These are phyloP conservation scores for Epizoanthus ramosus DNA, from an alignment of 92 coral and sea anemone genomes.

Conservation along the genomic window DNA sequence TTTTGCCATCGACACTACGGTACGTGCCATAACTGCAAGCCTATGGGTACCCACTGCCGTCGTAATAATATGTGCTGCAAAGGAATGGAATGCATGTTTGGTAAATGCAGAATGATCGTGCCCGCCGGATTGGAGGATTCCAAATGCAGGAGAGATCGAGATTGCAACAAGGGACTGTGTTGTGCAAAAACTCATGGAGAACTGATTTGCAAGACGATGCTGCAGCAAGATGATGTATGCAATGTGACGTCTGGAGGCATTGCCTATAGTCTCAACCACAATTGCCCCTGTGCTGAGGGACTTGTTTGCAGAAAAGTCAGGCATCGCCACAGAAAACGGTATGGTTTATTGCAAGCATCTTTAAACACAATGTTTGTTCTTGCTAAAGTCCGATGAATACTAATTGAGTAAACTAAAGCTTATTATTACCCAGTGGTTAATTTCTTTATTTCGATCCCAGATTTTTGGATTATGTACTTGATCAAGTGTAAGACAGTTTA, in stretches of 20 bases:
- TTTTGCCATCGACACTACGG: slow-evolving; percentile 95
- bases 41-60: slow-evolving; percentile 72
- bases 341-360: background rate
- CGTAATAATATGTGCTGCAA: slow-evolving; percentile 86
- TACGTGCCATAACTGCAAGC: slow-evolving; percentile 83
- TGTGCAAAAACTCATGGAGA: slow-evolving; percentile 96
- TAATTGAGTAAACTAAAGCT: slow-evolving; percentile 10
- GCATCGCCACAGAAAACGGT: slow-evolving; percentile 73
- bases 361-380: background rate
- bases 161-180: slow-evolving; percentile 86
- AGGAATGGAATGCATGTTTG: slow-evolving; percentile 94
- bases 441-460: background rate
- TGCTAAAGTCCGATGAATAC: background rate
- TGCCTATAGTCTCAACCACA: slow-evolving; percentile 85
- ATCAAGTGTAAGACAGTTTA: background rate
- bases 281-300: slow-evolving; percentile 91
- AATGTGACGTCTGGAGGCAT: slow-evolving; percentile 90
- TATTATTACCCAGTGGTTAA: background rate
- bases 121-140: slow-evolving; percentile 71
- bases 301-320: slow-evolving; percentile 76
- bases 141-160: slow-evolving; percentile 77
- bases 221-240: slow-evolving; percentile 80
- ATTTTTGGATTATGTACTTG: background rate
- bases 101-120: slow-evolving; percentile 75
- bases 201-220: slow-evolving; percentile 81